Evolutionary conservation across 2,888 invertebrate species (phyloP).

Genomic region (Cremastobaeus sp.): DNA sequence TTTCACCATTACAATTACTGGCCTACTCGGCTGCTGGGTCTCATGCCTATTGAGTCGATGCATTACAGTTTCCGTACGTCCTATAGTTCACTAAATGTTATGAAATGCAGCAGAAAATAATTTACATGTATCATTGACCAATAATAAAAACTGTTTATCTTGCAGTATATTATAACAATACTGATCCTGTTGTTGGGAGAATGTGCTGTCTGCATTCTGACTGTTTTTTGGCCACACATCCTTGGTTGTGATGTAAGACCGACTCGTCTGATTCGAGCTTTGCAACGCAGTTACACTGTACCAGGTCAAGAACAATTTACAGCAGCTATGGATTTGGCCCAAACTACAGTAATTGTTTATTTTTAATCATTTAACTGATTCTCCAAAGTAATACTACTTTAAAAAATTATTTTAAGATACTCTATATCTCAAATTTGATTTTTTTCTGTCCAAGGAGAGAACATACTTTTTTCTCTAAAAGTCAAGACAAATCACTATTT

Average conservation of each 20-base stretch:
- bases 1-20: constrained; percentile 83
- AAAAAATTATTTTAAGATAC: constrained; percentile 1
- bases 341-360: constrained; percentile 78
- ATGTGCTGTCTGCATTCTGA: constrained; percentile 85
- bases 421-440: no score
- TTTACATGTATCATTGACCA: no score
- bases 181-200: constrained; percentile 84
- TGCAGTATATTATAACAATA: constrained; percentile 85
- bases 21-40: constrained; percentile 90
- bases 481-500: no score
- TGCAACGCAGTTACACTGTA: constrained; percentile 88
- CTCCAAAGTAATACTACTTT: background rate
- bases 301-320: constrained; percentile 87
- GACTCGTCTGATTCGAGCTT: constrained; percentile 84
- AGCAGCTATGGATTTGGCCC: constrained; percentile 88
- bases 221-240: constrained; percentile 88
- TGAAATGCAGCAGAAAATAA: no score
- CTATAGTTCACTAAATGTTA: no score
- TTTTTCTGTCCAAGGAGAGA: no score
- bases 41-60: constrained; percentile 87
- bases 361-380: background rate
- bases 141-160: no score
- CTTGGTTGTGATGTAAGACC: constrained; percentile 85
- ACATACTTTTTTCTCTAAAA: no score
- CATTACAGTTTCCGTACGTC: constrained; percentile 84